Base-by-base conservation (phyloP, 2,113 vertebrate genomes). In the Lasiurus borealis region DNA sequence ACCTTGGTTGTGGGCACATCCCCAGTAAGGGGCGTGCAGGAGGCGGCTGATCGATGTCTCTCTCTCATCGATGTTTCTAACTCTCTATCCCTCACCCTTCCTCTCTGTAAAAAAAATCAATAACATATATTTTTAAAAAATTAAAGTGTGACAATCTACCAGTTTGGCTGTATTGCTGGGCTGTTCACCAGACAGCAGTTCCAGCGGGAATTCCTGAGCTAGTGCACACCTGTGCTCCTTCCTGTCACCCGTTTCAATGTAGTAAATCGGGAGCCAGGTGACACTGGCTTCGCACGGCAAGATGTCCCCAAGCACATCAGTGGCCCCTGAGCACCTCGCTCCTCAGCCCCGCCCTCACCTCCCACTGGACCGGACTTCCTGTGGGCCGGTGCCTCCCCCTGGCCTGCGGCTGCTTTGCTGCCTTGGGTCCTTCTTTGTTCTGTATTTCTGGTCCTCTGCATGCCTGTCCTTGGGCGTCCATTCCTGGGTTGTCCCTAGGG, bases 361-460 rank as follows among this genome's bases (percentile, higher is more conserved):
- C 19, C 29, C 46, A 1, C 34, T 0, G 0, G 11, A 25, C 34
- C 29, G 1, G 4, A 0, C 29, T 25, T 25, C 29, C 18, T 13
- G 18, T 36, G 6, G 6, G 59, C 52, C 52, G n/a, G 18, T 6
- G 8, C 11, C 18, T 25, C 25, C 0, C 0, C 34, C 54, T 40
- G n/a, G 3, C 66, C 46, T 57, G 34, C 50, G 15, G n/a, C 40
- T 21, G 19, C 7, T 29, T 7, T 13, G 9, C 75, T 62, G 18
- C 85, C 23, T 36, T 15, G 13, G 29, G 3, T 31, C 50, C 71
- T 48, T 68, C 72, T 68, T 76, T 46, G 31, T 16, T n/a, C 34
- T 69, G 19, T 25, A 19, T 11, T 78, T 46, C 54, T 3, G 19
- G 36, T 23, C 44, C 46, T 59, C 82, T 31, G 2, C 25, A 29